These are phyloP conservation scores for Neopipo cinnamomea DNA, from an alignment of 2,113 vertebrate species.

Conservation along the genomic window DNA sequence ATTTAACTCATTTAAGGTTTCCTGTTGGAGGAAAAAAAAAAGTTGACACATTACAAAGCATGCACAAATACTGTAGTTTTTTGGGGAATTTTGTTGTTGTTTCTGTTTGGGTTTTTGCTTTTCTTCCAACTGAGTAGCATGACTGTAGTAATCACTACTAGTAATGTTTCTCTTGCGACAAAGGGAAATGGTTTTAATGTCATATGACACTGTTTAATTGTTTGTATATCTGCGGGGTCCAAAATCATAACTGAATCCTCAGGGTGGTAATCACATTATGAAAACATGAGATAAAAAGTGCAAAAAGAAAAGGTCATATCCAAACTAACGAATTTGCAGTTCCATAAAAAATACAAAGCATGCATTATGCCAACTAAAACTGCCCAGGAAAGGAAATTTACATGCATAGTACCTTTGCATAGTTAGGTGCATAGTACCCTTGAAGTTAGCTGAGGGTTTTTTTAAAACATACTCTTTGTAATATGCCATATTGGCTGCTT, in stretches of 20 bases:
- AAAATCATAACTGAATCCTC: slow-evolving; percentile 3
- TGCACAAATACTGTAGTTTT: not conserved
- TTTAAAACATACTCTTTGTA: not conserved
- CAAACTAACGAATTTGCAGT: not conserved
- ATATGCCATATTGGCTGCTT: slow-evolving; percentile 27
- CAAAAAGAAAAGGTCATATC: not conserved
- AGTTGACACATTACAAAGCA: not conserved
- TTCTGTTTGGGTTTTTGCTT: not conserved
- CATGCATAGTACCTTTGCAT: not conserved
- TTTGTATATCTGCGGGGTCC: not conserved
- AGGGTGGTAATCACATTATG: not conserved
- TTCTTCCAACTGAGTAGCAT: not conserved
- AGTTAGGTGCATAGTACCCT: not conserved
- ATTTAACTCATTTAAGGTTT: not conserved
- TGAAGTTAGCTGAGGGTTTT: not conserved
- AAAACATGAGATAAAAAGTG: not conserved
- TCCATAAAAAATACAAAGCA: not conserved
- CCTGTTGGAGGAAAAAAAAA: not conserved
- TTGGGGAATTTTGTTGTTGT: not conserved
- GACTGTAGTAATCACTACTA: not conserved
- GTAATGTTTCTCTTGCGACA: not conserved
- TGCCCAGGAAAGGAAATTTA: not conserved
- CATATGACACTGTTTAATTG: not conserved
- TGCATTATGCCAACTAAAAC: not conserved
- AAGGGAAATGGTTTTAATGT: not conserved